These are phyloP conservation scores for Hirtodrosophila histrioides DNA, from an alignment of 2,888 invertebrate species.

Conservation along the genomic window DNA sequence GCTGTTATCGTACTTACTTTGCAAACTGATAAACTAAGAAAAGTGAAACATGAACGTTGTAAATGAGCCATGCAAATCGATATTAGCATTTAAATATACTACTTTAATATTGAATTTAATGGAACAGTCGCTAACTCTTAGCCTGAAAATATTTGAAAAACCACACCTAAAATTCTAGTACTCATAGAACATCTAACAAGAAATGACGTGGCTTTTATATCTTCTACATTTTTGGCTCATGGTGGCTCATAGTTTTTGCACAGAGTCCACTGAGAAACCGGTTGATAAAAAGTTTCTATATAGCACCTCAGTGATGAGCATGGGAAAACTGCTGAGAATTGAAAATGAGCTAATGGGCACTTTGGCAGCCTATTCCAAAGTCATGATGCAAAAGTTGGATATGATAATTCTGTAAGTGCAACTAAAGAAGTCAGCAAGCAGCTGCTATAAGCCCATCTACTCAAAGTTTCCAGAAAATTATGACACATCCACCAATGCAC, in stretches of 20 bases:
- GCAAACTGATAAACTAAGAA: not conserved
- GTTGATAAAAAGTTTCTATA: constrained; percentile 1
- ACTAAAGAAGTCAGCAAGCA: too few species aligned
- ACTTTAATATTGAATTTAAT: not conserved
- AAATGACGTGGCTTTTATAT: constrained; percentile 29
- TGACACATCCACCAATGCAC: not conserved
- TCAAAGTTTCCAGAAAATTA: constrained; percentile 33
- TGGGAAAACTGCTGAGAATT: constrained; percentile 28
- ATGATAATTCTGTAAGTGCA: constrained; percentile 35
- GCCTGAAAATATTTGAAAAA: not conserved
- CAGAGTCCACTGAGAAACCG: not conserved
- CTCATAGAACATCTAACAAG: not conserved
- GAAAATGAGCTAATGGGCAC: constrained; percentile 28
- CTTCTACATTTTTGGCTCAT: not conserved
- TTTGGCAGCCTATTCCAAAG: constrained; percentile 10
- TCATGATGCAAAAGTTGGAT: constrained; percentile 42
- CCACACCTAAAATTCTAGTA: too few species aligned
- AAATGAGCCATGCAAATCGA: constrained; percentile 23
- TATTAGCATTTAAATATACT: not conserved
- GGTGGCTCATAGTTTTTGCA: not conserved
- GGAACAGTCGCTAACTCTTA: not conserved
- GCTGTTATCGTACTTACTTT: constrained; percentile 1
- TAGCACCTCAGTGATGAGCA: constrained; percentile 31
- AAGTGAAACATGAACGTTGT: not conserved
- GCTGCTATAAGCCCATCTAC: not conserved